Base-by-base conservation (phyloP, 2,888 invertebrate genomes). In the Galeopsomyia nigrocyanea region DNA sequence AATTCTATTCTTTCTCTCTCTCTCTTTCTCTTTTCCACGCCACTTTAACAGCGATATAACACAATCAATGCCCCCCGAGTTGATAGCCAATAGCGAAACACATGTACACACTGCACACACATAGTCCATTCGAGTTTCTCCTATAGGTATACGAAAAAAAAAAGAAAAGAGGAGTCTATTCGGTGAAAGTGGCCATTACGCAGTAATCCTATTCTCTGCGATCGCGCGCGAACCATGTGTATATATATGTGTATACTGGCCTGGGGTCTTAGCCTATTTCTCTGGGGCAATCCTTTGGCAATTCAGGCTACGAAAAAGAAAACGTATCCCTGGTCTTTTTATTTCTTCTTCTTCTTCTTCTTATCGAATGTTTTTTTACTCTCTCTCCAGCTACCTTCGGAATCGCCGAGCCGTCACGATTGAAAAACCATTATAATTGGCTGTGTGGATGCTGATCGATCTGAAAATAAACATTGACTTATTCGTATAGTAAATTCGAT, bases 121-220 rank as follows among this genome's bases (percentile, higher is more conserved):
- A 6, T 31, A 31, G 31, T 56, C 16, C 26, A 17, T 55, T 55
- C 55, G 21, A 26, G 26, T 26, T 26, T 2, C 26, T 26, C 26
- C 26, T 56, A 5, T 9, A 10, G 7, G 56, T 19, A 51, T 53
- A n/a, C n/a, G 58, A 61, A 62, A 62, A 55, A 70, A 62, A 10
- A 39, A 39, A 39, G 13, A 39, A 10, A 39, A 39, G 10, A 39
- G 7, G 13, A 17, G 60, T 65, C 65, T 19, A 71, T 66, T 61
- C 66, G 61, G 16, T 22, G 50, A n/a, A 66, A 71, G 71, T 62
- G 66, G 26, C 67, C 62, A 62, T 71, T 71, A 57, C 62, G 49
- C 51, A 22, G 62, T 63, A 67, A 71, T 67, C 56, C 62, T 56
- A 56, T 71, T 26, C 26, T 26, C 50, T 62, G 17, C 51, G 21